Conservation (phyloP, 2,797 vertebrate genomes). For the Scolopax bukidnonensis region DNA sequence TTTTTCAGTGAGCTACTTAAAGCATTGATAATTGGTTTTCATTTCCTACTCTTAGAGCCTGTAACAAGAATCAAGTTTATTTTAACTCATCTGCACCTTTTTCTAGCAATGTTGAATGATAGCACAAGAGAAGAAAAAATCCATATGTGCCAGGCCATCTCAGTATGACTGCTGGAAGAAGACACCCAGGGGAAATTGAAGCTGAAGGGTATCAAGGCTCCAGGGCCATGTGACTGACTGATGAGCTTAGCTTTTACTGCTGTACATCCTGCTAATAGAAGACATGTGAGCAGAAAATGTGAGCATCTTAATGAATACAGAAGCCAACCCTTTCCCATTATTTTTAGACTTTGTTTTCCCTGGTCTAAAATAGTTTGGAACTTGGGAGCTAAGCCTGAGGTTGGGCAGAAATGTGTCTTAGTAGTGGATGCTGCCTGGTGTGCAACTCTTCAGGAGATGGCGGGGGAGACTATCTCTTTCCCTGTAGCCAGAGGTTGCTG, state of each 20-base stretch:
- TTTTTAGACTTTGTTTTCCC: constrained; percentile 1
- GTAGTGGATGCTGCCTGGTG: not conserved
- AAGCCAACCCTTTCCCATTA: not conserved
- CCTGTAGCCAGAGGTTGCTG: not conserved
- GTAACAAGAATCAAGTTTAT: not conserved
- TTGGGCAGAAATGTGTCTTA: not conserved
- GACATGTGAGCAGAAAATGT: not conserved
- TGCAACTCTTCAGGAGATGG: not conserved
- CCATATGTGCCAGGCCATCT: not conserved
- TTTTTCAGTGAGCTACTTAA: not conserved
- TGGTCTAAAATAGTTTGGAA: not conserved
- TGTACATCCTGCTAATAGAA: not conserved
- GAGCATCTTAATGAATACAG: not conserved
- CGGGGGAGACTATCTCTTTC: not conserved
- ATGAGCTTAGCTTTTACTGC: not conserved
- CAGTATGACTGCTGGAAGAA: not conserved
- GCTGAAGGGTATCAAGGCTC: not conserved
- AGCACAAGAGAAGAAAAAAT: not conserved
- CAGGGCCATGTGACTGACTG: not conserved
- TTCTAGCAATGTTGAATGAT: not conserved
- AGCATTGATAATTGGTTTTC: not conserved
- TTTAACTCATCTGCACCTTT: not conserved
- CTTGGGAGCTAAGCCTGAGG: not conserved
- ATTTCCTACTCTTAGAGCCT: not conserved
- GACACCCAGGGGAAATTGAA: not conserved